phyloP scores from a whole-genome alignment of 1,140 invertebrate species.

The Ruditapes philippinarum region DNA sequence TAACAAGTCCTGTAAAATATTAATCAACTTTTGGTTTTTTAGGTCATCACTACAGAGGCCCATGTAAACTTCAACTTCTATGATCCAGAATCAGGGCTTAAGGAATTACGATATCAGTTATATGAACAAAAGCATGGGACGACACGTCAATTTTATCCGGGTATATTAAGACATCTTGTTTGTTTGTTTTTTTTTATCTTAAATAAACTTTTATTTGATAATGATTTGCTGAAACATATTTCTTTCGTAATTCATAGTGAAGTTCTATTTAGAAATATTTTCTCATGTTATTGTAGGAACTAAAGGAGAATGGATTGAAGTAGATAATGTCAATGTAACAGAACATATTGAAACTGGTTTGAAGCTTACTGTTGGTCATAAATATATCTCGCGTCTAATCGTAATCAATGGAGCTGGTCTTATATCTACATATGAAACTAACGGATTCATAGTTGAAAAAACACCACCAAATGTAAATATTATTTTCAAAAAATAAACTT shows the following conservation, averaged over 20 bases:
- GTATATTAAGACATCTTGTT: background rate
- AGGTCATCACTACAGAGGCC: background rate
- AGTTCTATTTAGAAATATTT: no score
- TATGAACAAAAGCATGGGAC: conserved; percentile 14
- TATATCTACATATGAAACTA: conserved; percentile 37
- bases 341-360: background rate
- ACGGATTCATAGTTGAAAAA: conserved; percentile 60
- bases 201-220: no score
- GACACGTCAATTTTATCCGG: conserved; percentile 36
- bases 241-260: no score
- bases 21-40: background rate
- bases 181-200: no score
- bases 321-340: background rate
- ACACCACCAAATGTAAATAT: conserved; percentile 64
- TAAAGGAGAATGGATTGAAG: conserved; percentile 22
- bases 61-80: conserved; percentile 49
- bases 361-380: conserved; percentile 1
- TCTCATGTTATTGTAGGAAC: background rate
- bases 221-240: no score
- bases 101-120: conserved; percentile 29
- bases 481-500: no score
- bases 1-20: no score
- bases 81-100: conserved; percentile 59
- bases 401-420: conserved; percentile 51
- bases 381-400: conserved; percentile 28